phyloP scores from a whole-genome alignment of 2,113 vertebrate genomes.

The Capra hircus region DNA sequence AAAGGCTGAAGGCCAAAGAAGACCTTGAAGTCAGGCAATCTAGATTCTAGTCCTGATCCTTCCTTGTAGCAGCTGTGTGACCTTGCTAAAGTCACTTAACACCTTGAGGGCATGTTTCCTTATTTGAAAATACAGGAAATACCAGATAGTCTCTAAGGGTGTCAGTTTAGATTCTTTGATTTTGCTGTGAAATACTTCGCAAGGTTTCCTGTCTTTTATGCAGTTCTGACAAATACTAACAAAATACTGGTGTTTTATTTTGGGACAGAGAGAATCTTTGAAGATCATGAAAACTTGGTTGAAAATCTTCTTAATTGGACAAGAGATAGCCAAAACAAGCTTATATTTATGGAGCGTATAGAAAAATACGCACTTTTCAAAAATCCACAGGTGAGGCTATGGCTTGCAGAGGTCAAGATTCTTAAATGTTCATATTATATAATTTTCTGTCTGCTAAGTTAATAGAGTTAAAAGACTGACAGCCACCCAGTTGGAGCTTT shows the following conservation, averaged over 20 bases:
- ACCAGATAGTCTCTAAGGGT: neutral
- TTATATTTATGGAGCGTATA: constrained; percentile 97
- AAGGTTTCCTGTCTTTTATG: constrained; percentile 5
- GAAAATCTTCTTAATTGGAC: constrained; percentile 99
- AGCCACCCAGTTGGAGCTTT: neutral
- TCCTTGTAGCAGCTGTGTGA: neutral
- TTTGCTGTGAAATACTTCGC: neutral
- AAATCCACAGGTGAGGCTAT: constrained; percentile 92
- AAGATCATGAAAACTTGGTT: constrained; percentile 98
- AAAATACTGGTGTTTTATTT: constrained; percentile 46
- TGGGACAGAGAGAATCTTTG: constrained; percentile 93
- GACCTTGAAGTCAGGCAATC: neutral
- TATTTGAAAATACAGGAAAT: constrained; percentile 21
- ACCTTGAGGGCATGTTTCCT: neutral
- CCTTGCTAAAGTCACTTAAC: neutral
- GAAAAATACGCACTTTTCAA: constrained; percentile 99
- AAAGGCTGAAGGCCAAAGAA: constrained; percentile 1
- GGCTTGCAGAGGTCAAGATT: neutral
- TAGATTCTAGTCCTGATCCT: neutral
- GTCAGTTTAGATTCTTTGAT: neutral
- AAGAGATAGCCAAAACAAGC: constrained; percentile 97
- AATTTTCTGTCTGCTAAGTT: neutral
- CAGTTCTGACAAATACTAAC: constrained; percentile 25
- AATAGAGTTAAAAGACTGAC: neutral
- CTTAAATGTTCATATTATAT: neutral